Percentiles rank a stretch among this genome's conserved stretches.
phyloP scores from a whole-genome alignment of 2,113 vertebrate genomes.

The Ciconia maguari region DNA sequence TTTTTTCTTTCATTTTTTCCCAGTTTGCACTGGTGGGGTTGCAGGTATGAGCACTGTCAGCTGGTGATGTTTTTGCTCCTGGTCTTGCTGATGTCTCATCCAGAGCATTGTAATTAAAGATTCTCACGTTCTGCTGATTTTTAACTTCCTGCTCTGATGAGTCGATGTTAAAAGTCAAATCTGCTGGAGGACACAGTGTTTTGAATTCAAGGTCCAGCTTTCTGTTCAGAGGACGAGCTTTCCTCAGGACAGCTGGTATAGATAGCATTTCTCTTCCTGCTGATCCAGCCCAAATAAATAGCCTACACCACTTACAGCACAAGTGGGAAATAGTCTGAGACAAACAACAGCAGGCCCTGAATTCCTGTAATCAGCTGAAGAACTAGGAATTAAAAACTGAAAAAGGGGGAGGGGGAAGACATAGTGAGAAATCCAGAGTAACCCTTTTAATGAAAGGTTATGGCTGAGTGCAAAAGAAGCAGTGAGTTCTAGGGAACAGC shows the following conservation, averaged over 20 bases:
- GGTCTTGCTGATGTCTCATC: neutral
- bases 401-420: neutral
- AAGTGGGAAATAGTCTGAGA: neutral
- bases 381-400: neutral
- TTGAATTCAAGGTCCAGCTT: neutral
- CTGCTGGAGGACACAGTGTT: neutral
- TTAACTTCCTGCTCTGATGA: neutral
- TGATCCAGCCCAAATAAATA: neutral
- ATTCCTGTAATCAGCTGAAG: neutral
- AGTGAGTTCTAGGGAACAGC: neutral
- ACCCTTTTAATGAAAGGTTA: neutral
- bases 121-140: neutral
- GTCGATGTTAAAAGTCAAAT: neutral
- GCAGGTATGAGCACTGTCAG: neutral
- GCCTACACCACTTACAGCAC: neutral
- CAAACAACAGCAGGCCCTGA: neutral
- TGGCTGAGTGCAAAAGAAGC: neutral
- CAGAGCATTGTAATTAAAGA: neutral
- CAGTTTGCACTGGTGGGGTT: neutral
- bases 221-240: neutral
- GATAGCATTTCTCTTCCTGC: neutral
- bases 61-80: neutral
- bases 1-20: too few relatives aligned
- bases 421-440: neutral
- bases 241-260: neutral